These are phyloP conservation scores for Spialia ferax DNA, from an alignment of 2,888 invertebrate genomes.

Conservation along the genomic window DNA sequence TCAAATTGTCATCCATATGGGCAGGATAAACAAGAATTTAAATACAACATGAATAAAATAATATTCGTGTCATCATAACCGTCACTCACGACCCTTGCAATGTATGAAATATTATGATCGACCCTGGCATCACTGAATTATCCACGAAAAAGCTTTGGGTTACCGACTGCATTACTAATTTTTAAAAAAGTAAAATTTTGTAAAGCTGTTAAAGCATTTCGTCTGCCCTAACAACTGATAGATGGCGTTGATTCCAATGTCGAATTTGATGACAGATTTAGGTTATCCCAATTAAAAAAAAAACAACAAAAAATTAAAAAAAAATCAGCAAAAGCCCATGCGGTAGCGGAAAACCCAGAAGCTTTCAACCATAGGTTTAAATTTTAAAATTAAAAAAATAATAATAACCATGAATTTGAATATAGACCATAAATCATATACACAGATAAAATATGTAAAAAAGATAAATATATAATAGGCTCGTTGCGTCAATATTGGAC, in stretches of 20 bases:
- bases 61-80: constrained; percentile 10
- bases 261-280: constrained; percentile 45
- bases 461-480: constrained; percentile 46
- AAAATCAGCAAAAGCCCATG: constrained; percentile 65
- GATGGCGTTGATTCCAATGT: constrained; percentile 39
- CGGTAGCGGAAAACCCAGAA: constrained; percentile 78
- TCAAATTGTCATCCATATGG: neutral
- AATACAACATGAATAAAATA: neutral
- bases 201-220: constrained; percentile 19
- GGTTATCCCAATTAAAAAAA: constrained; percentile 42
- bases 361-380: constrained; percentile 68
- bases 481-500: constrained; percentile 81
- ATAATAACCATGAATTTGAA: constrained; percentile 3
- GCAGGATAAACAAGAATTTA: neutral
- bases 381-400: constrained; percentile 41
- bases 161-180: constrained; percentile 58
- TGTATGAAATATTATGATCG: neutral
- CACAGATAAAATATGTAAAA: constrained; percentile 46
- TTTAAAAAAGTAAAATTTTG: constrained; percentile 16
- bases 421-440: constrained; percentile 38
- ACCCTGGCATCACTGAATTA: neutral
- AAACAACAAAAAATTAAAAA: constrained; percentile 44
- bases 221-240: constrained; percentile 19
- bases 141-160: constrained; percentile 67
- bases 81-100: neutral